A percentile compares a stretch with the other conserved stretches of the same genome.
Evolutionary conservation across 2,888 invertebrate species (phyloP).

Genomic region (Cacoxenus indagator): DNA sequence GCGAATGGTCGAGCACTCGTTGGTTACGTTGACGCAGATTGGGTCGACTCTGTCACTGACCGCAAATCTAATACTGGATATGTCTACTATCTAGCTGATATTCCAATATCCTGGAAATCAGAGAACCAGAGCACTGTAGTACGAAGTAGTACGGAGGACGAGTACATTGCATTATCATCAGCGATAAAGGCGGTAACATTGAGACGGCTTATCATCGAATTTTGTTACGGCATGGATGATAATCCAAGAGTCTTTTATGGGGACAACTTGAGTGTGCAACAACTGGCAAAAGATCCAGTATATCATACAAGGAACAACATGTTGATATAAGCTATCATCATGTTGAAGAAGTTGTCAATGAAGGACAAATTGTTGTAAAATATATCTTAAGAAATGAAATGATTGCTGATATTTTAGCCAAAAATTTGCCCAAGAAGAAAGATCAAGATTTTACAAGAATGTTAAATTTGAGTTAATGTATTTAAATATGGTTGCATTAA

Average conservation of each 20-base stretch:
- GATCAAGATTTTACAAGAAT: too few relatives aligned
- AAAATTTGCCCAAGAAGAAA: too few relatives aligned
- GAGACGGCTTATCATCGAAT: constrained; percentile 13
- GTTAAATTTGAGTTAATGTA: too few relatives aligned
- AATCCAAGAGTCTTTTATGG: constrained; percentile 14
- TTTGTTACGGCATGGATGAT: neutral
- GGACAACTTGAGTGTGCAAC: constrained; percentile 30
- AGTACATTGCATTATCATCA: constrained; percentile 28
- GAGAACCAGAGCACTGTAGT: constrained; percentile 27
- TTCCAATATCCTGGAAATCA: constrained; percentile 27
- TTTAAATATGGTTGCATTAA: too few relatives aligned
- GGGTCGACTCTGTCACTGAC: constrained; percentile 19
- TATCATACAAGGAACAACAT: constrained; percentile 28
- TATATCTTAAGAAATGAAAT: too few relatives aligned
- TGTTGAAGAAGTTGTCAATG: too few relatives aligned
- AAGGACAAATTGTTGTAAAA: too few relatives aligned
- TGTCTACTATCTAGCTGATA: constrained; percentile 13
- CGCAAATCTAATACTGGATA: constrained; percentile 27
- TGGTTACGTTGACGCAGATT: constrained; percentile 33
- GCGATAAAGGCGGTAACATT: constrained; percentile 23
- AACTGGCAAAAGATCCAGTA: constrained; percentile 26
- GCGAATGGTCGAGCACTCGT: neutral
- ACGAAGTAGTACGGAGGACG: constrained; percentile 28
- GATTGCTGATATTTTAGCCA: too few relatives aligned
- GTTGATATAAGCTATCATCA: too few relatives aligned